Evolutionary conservation across 2,888 invertebrate genomes (phyloP).

Genomic region (Macrophya alboannulata): DNA sequence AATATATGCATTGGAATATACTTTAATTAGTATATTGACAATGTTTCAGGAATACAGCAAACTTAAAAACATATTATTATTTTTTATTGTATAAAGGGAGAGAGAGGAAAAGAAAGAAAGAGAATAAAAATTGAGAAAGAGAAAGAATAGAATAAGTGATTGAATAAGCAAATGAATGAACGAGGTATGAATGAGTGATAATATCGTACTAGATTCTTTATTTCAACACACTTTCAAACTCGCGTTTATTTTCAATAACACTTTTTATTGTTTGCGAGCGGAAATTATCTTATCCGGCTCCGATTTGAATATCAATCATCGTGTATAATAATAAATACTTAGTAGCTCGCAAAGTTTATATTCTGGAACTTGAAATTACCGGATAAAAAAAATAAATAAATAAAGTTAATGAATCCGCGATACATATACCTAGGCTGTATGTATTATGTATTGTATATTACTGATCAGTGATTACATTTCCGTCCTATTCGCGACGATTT

Average conservation of each 20-base stretch:
- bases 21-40: background rate
- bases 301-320: background rate
- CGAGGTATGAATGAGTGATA: background rate
- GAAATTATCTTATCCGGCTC: background rate
- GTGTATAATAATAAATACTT: background rate
- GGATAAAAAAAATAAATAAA: constrained; percentile 1
- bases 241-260: constrained; percentile 7
- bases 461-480: constrained; percentile 54
- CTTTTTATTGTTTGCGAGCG: background rate
- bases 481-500: constrained; percentile 51
- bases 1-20: background rate
- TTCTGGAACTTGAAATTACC: background rate
- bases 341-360: constrained; percentile 17
- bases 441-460: constrained; percentile 50
- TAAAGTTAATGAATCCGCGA: background rate
- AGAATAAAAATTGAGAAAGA: background rate
- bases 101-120: background rate
- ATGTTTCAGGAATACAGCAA: constrained; percentile 15
- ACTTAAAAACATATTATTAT: constrained; percentile 33
- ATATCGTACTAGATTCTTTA: constrained; percentile 13
- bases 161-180: background rate
- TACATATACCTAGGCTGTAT: constrained; percentile 24
- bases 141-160: background rate
- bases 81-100: constrained; percentile 39
- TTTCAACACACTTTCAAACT: constrained; percentile 8